A percentile compares a stretch with the other conserved stretches of the same genome.
Evolutionary conservation across 2,113 vertebrate genomes (phyloP).

Genomic region (Megaceryle maxima): DNA sequence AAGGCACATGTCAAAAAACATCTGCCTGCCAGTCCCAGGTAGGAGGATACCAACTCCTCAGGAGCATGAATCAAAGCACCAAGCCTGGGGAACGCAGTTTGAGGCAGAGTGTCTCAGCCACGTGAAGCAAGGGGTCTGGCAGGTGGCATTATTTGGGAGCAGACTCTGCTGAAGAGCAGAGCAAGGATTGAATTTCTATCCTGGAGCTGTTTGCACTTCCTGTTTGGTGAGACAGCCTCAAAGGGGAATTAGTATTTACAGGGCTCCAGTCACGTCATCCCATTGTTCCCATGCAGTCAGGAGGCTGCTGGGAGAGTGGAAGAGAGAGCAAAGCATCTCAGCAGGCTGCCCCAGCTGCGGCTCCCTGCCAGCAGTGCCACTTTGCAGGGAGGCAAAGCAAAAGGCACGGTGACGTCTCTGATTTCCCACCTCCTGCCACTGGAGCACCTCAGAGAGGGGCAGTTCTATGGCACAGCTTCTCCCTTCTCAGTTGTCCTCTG

Average conservation of each 20-base stretch:
- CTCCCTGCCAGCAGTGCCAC: background rate
- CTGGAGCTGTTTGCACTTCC: background rate
- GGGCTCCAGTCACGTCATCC: background rate
- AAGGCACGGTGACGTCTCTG: accelerated
- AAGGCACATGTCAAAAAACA: background rate
- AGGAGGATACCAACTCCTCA: background rate
- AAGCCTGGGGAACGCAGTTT: accelerated
- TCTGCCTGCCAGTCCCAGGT: background rate
- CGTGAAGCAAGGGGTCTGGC: accelerated
- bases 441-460: background rate
- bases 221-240: background rate
- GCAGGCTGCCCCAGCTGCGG: background rate
- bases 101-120: background rate
- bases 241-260: background rate
- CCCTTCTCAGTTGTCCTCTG: background rate
- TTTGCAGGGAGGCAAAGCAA: background rate
- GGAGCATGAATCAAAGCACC: accelerated
- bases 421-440: background rate
- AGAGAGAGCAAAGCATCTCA: background rate
- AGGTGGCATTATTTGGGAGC: background rate
- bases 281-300: background rate
- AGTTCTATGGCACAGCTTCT: background rate
- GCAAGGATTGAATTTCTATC: background rate
- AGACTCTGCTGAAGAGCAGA: background rate
- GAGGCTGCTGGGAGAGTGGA: background rate